Conservation (phyloP, 1,140 invertebrate genomes). For the Aphidius ervi region DNA sequence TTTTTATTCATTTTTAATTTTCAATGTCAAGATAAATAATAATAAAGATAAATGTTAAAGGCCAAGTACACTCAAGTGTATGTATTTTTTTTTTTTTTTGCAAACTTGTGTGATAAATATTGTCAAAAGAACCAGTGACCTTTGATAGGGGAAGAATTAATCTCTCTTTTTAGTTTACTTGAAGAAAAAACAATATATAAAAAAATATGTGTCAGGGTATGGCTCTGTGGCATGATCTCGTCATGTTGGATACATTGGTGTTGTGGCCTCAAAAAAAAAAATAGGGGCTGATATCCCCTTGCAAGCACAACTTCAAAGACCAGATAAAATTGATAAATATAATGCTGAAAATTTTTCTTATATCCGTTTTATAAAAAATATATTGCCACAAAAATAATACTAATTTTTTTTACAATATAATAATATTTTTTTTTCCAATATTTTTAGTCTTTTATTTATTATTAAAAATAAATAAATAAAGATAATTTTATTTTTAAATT, state of each 20-base stretch:
- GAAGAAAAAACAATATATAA: neutral
- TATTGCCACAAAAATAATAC: too few relatives aligned
- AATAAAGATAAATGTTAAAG: conserved; percentile 6
- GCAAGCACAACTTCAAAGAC: neutral
- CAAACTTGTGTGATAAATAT: conserved; percentile 5
- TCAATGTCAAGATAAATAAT: neutral
- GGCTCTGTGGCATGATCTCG: neutral
- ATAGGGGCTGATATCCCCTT: conserved; percentile 4
- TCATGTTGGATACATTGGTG: neutral
- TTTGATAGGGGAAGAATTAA: conserved; percentile 3
- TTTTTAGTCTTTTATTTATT: too few relatives aligned
- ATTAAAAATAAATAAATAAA: too few relatives aligned
- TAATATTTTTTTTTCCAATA: too few relatives aligned
- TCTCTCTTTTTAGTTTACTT: neutral
- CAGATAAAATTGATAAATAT: too few relatives aligned
- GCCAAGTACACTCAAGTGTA: neutral
- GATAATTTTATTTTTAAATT: too few relatives aligned
- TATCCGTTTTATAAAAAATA: too few relatives aligned
- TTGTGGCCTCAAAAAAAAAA: conserved; percentile 3
- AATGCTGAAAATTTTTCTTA: too few relatives aligned
- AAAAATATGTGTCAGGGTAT: conserved; percentile 1
- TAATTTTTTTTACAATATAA: too few relatives aligned
- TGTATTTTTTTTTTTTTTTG: neutral
- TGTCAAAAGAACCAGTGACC: conserved; percentile 2
- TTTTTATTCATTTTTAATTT: conserved; percentile 2